Base-by-base conservation (phyloP, 2,888 invertebrate species). In the Cosmopolites sordidus region DNA sequence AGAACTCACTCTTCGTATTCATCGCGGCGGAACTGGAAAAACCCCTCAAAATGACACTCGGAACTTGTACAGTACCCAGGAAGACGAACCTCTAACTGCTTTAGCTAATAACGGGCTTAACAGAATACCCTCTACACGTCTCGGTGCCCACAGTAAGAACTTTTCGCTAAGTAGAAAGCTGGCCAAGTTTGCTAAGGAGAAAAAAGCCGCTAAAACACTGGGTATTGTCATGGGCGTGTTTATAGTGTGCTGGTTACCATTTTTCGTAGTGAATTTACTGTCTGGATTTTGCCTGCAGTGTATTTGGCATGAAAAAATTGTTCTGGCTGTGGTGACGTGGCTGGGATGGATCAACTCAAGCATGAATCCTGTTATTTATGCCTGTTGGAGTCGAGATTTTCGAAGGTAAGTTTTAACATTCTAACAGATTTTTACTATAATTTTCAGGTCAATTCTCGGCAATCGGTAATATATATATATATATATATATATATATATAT, bases 171-270 rank as follows among this genome's bases (percentile, higher is more conserved):
- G 93, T 60, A 82, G 94, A 22, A 95, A 95, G 71, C 76, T 97
- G 57, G 92, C 94, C 11, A 96, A 96, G 76, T 91, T 97, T 66
- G 92, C 96, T 44, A 95, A 94, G 71, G 97, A 96, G 74, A 94
- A 95, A 73, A 97, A 97, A 73, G 97, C 97, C 6, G 97, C 97
- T 2, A 65, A 65, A 75, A 97, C 96, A 6, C 76, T 97, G 62
- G 96, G 95, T 43, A 95, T 96, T 70, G 95, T 96, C 64, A 94
- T 96, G 88, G 95, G 95, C 52, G 92, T 93, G 60, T 96, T 96
- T 73, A 94, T 96, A 69, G 84, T 95, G 62, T 97, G 96, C 74
- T 97, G 96, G 96, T 79, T 96, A 64, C 97, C 97, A 56, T 97
- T 97, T 76, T 97, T 97, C 74, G 92, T 96, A 60, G 91, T 92